Evolutionary conservation across 2,797 vertebrate species (phyloP).

Genomic region (Synaphobranchus kaupii): DNA sequence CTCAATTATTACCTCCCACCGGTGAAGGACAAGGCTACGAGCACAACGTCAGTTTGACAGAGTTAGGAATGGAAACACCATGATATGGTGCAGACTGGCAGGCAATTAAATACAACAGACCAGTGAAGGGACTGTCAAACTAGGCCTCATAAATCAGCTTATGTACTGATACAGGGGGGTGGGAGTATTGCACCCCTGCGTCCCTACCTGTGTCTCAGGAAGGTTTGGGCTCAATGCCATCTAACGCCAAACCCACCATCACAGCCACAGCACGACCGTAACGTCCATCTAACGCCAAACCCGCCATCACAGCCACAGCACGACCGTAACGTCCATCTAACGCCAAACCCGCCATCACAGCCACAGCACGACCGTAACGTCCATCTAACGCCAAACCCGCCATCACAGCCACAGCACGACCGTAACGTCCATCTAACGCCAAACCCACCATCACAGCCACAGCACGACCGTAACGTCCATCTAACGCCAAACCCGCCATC

Average conservation of each 20-base stretch:
- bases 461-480: too few species aligned
- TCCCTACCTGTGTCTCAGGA: too few species aligned
- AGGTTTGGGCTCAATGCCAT: background rate
- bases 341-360: too few species aligned
- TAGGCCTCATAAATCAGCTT: background rate
- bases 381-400: too few species aligned
- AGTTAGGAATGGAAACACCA: background rate
- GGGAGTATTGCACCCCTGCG: too few species aligned
- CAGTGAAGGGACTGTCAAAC: background rate
- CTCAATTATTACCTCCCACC: background rate
- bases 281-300: background rate
- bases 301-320: background rate
- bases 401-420: too few species aligned
- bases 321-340: background rate
- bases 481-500: too few species aligned
- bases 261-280: background rate
- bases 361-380: too few species aligned
- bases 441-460: too few species aligned
- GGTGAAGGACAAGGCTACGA: background rate
- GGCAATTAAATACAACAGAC: background rate
- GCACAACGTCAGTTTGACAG: background rate
- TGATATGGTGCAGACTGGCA: background rate
- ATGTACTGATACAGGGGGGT: background rate
- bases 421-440: too few species aligned
- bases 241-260: background rate